Base-by-base conservation (phyloP, 2,888 invertebrate genomes). In the Ornithoptera priamus region DNA sequence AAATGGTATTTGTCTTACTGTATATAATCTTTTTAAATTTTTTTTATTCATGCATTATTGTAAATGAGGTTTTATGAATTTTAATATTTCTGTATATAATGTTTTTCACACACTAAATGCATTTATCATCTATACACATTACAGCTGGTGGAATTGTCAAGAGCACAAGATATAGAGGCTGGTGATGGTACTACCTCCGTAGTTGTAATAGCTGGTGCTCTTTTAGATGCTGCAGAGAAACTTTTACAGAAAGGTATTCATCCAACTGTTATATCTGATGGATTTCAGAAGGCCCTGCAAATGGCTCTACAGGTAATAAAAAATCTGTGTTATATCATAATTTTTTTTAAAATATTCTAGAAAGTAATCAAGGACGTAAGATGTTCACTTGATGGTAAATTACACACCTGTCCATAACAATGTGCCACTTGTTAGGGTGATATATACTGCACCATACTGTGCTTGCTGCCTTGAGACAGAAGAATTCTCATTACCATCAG, bases 131-230 rank as follows among this genome's bases (percentile, higher is more conserved):
- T 15, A 6, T 10, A 10, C 22, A 58, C 5, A 56, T 89, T 93
- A 67, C 82, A 98, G 98, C 93, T 99, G 83, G 99, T 99, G 6
- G 99, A 99, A 89, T 93, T 99, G 75, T 99, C 99, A 1, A 97
- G 98, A 81, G 99, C 99, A 22, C 99, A 99, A 93, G 99, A 99
- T 88, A 96, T 99, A 79, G 99, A 99, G 90, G 99, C 99, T 78
- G 99, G 99, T 62, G 99, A 99, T 93, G 99, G 99, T 71, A 99
- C 99, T 30, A 99, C 99, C 15, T 97, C 99, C 30, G 99, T 99
- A 68, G 99, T 99, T 15, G 97, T 99, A 8, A 95, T 99, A 80
- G 99, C 99, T 76, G 99, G 99, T 65, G 97, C 99, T 74, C 89
- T 99, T 65, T 92, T 99, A 67, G 99, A 99, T 89, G 98, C 99